A percentile compares a stretch with the other conserved stretches of the same genome.
These are phyloP conservation scores for Gymnarchus niloticus DNA, from an alignment of 2,113 vertebrate genomes.

Conservation along the genomic window DNA sequence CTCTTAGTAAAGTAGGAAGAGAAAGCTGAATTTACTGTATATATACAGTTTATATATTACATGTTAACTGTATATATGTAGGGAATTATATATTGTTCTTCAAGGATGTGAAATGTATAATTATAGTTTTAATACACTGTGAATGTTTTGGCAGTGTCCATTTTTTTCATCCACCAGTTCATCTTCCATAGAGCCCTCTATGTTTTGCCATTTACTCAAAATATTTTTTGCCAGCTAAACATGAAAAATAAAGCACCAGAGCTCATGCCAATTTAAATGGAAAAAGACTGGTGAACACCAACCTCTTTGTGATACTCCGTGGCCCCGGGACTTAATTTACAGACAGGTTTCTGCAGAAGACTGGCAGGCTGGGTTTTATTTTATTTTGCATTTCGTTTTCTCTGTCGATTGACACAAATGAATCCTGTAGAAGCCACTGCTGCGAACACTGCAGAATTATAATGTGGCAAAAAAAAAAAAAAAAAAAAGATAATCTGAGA, in stretches of 20 bases:
- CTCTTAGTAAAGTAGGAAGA: background rate
- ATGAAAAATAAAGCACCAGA: conserved; percentile 56
- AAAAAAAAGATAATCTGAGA: background rate
- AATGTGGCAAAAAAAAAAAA: background rate
- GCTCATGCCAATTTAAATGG: conserved; percentile 44
- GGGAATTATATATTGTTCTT: no score
- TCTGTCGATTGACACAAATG: conserved; percentile 20
- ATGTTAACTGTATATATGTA: background rate
- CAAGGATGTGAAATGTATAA: no score
- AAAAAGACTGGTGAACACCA: background rate
- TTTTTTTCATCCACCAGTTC: no score
- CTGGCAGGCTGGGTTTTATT: background rate
- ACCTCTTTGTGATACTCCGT: background rate
- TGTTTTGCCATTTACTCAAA: background rate
- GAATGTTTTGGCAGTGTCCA: no score
- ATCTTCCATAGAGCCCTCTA: background rate
- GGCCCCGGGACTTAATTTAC: background rate
- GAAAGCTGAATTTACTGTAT: background rate
- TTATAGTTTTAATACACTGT: no score
- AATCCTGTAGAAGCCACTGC: background rate
- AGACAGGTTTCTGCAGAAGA: conserved; percentile 4
- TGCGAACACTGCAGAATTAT: conserved; percentile 16
- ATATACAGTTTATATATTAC: background rate
- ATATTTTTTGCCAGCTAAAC: conserved; percentile 42
- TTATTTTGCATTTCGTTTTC: background rate